Conservation (phyloP, 1,140 invertebrate species). For the Eumeta japonica region DNA sequence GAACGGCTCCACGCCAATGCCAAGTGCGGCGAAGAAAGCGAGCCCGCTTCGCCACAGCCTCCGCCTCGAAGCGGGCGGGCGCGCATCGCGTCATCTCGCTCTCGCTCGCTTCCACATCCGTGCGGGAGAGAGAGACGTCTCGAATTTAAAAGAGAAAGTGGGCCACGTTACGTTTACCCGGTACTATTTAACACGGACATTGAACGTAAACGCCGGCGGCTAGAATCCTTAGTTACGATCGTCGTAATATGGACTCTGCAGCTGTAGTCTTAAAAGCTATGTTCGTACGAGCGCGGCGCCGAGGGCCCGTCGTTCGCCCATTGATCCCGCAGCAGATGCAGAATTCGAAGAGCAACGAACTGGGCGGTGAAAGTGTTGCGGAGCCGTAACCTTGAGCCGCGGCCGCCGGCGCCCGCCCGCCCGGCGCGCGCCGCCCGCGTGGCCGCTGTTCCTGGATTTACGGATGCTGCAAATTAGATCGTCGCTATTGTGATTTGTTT, state of each 20-base stretch:
- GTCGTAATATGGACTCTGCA: slow-evolving; percentile 15
- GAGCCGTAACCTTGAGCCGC: slow-evolving; percentile 47
- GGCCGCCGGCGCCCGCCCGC: no score
- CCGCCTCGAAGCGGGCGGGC: slow-evolving; percentile 28
- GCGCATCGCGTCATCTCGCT: slow-evolving; percentile 41
- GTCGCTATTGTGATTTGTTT: no score
- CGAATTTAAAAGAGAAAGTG: slow-evolving; percentile 56
- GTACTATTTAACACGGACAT: slow-evolving; percentile 51
- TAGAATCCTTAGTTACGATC: slow-evolving; percentile 19
- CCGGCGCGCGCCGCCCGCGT: not conserved
- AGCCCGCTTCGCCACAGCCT: slow-evolving; percentile 30
- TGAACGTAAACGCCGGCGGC: slow-evolving; percentile 47
- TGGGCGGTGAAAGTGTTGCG: slow-evolving; percentile 47
- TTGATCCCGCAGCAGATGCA: slow-evolving; percentile 37
- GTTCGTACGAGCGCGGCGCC: slow-evolving; percentile 2
- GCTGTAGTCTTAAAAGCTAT: slow-evolving; percentile 15
- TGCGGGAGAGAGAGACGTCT: slow-evolving; percentile 39
- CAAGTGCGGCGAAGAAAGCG: slow-evolving; percentile 55
- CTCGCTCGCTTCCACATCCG: slow-evolving; percentile 15
- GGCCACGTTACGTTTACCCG: slow-evolving; percentile 53
- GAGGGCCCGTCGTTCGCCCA: slow-evolving; percentile 26
- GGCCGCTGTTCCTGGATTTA: not conserved
- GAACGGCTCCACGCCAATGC: slow-evolving; percentile 45
- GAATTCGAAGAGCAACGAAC: slow-evolving; percentile 53
- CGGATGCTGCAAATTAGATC: no score